Evolutionary conservation across 2,113 vertebrate species (phyloP), one percentile per base, ranked within the genome.

Genomic region (Herpailurus yagouaroundi): DNA sequence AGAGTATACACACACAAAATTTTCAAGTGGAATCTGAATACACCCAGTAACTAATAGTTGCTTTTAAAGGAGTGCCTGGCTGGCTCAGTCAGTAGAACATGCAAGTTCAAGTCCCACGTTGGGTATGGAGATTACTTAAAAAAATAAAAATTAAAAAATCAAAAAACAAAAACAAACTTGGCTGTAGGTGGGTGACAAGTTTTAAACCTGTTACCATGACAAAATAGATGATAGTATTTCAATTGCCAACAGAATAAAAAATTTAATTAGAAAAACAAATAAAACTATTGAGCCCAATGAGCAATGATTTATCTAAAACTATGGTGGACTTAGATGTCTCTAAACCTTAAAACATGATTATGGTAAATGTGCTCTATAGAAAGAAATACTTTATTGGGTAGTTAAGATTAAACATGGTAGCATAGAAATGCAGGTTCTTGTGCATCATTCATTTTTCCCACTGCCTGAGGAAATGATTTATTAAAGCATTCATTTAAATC

Each of bases 161-260:
- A 69, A 38, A 73, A 71, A 38, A 36, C n/a, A 36, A 45, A 76
- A 8, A 31, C 29, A 36, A 92, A 50, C 4, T 38, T 94, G 74
- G 15, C 15, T 45, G 19, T 89, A 77, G 91, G 21, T 96, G 33
- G 91, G 16, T 96, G 33, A 69, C n/a, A 64, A 90, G 36, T 87
- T 38, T 84, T 86, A 87, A 97, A 71, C 31, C 7, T 48, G 18
- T 63, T 88, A 57, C 15, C 16, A 41, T 71, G 69, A 83, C 31
- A 91, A 91, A 97, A 91, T 45, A 91, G 68, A 95, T 55, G 14
- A 91, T 77, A 25, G 13, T 90, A 95, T 96, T 95, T 96, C 69
- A 88, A 91, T 36, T 95, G 81, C n/a, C 27, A 94, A 77, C 18
- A 91, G 81, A 18, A 41, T 29, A 0, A 71, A 81, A 89, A 85